Base-by-base conservation (phyloP, 1,140 invertebrate genomes). In the Drosophila tropicalis region DNA sequence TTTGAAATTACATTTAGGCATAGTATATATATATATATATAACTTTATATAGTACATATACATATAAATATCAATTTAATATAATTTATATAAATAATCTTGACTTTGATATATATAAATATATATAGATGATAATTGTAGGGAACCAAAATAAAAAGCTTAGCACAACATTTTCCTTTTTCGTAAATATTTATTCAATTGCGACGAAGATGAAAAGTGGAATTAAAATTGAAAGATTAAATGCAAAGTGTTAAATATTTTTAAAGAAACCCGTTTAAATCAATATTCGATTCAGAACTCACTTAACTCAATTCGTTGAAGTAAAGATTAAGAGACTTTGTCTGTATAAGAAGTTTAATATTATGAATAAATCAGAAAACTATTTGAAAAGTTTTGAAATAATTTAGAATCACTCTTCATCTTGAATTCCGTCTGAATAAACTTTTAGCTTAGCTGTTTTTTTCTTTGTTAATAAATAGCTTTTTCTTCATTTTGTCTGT, bases 41-140 rank as follows among this genome's bases (percentile, higher is more conserved):
- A 73, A 65, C 57, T 73, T 73, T 72, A 89, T 79, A 83, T 87
- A 66, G 70, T 80, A 87, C 79, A 87, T 79, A 89, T 79, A 79
- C 69, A 78, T 78, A 51, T 71, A 68, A 63, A 82, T 74, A 79
- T 89, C 74, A 79, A 72, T 72, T 32, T 9, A 51, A 87, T 79
- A 70, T 76, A 66, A 64, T 67, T 80, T 83, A 70, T 76, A 67
- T 74, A 82, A 78, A 78, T 78, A 86, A 86, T 77, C 61, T 62
- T 65, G 65, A 86, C 62, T 76, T 89, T 64, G 17, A 67, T 80
- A 79, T 79, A 70, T 79, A 70, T 79, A 85, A 67, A 69, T 70
- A 60, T 67, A 69, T 60, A 65, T 68, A 70, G 72, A 69, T 84
- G 62, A 56, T 60, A 44, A 60, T 51, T 72, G 32, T 74, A 79